A percentile compares a stretch with the other conserved stretches of the same genome.
Evolutionary conservation across 2,113 vertebrate genomes (phyloP).

Genomic region (Aleadryas rufinucha): DNA sequence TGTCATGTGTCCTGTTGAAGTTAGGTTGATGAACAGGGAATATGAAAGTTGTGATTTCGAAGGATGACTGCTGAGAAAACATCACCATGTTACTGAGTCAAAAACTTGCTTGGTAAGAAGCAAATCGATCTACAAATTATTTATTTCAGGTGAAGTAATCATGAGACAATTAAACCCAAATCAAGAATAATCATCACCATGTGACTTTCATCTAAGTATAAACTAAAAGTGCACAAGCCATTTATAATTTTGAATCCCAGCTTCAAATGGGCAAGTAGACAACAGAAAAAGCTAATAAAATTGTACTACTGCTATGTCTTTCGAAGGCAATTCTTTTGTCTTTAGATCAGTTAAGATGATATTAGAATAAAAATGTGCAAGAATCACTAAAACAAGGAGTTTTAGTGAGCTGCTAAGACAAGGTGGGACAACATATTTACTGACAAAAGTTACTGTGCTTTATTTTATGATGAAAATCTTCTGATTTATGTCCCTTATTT

Average conservation of each 20-base stretch:
- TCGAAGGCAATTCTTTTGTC: background rate
- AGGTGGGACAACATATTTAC: background rate
- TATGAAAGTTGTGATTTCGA: background rate
- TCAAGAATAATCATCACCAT: background rate
- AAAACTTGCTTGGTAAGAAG: background rate
- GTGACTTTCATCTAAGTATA: background rate
- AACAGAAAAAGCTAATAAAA: background rate
- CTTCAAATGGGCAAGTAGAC: background rate
- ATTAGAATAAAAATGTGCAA: background rate
- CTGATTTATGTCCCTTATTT: background rate
- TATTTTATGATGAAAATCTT: background rate
- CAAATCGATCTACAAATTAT: background rate
- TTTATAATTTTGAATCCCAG: background rate
- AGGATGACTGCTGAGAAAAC: background rate
- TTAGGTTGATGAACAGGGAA: background rate
- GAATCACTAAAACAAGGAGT: background rate
- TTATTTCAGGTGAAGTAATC: background rate
- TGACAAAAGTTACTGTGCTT: background rate
- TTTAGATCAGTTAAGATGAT: background rate
- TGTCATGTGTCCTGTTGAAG: background rate
- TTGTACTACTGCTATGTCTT: background rate
- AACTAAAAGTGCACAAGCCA: background rate
- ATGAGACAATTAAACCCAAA: background rate
- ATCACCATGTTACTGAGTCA: background rate
- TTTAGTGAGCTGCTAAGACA: background rate